These are phyloP conservation scores for Athripsodes cinereus DNA, from an alignment of 2,888 invertebrate species.

Conservation along the genomic window DNA sequence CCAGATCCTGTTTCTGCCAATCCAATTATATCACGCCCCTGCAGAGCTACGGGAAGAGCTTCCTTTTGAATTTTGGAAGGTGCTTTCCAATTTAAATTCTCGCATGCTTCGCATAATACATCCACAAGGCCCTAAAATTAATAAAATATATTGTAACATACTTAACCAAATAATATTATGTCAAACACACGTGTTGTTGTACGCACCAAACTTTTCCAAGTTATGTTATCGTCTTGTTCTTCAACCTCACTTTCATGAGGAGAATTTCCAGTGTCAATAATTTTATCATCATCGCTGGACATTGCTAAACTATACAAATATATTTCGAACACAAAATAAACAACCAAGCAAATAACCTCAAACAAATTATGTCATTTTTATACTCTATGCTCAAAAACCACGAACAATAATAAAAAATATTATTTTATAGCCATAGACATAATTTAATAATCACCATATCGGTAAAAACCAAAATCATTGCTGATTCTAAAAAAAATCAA, in stretches of 20 bases:
- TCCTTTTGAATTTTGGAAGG: conserved; percentile 96
- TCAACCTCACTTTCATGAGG: not conserved
- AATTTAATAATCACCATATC: too few relatives aligned
- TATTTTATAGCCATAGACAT: too few relatives aligned
- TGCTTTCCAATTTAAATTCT: conserved; percentile 85
- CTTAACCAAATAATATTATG: not conserved
- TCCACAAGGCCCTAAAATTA: conserved; percentile 78
- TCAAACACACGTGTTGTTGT: conserved; percentile 1
- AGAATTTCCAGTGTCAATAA: not conserved
- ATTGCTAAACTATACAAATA: too few relatives aligned
- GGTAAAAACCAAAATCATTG: too few relatives aligned
- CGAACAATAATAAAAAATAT: too few relatives aligned
- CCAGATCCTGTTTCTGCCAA: conserved; percentile 87
- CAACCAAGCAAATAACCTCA: too few relatives aligned
- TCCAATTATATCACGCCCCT: conserved; percentile 74
- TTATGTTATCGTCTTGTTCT: conserved; percentile 29
- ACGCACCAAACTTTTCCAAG: conserved; percentile 47
- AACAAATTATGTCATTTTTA: too few relatives aligned
- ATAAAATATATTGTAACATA: not conserved
- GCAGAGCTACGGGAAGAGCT: conserved; percentile 84
- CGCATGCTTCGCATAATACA: conserved; percentile 84
- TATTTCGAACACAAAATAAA: too few relatives aligned
- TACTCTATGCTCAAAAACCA: too few relatives aligned
- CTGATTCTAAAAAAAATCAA: too few relatives aligned
- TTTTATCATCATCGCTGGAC: not conserved